Percentiles rank a stretch among this genome's conserved stretches.
Evolutionary conservation across 2,888 invertebrate species (phyloP).

Genomic region (Torymus tubicola): DNA sequence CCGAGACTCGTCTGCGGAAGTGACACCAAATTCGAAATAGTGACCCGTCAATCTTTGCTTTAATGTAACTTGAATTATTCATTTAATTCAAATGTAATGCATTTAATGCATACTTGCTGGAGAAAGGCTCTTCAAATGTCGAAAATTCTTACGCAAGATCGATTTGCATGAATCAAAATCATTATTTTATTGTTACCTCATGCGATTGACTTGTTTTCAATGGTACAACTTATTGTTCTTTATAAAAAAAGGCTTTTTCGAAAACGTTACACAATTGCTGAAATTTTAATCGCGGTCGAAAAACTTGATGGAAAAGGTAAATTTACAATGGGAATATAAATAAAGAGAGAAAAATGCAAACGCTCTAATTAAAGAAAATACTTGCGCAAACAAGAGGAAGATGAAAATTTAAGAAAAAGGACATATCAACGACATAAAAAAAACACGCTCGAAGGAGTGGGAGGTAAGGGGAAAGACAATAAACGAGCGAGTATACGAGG

Average conservation of each 20-base stretch:
- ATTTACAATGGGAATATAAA: neutral
- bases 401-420: neutral
- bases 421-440: conserved; percentile 5
- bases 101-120: neutral
- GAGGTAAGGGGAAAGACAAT: neutral
- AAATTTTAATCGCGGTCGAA: too few species aligned
- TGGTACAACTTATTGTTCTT: too few species aligned
- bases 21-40: neutral
- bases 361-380: too few species aligned
- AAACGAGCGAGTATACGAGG: too few species aligned
- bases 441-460: neutral
- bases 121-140: neutral
- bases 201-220: too few species aligned
- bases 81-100: neutral
- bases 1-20: too few species aligned
- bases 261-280: too few species aligned
- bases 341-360: neutral
- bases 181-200: too few species aligned
- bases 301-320: too few species aligned
- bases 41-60: conserved; percentile 15
- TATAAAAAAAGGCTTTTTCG: too few species aligned
- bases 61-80: conserved; percentile 20
- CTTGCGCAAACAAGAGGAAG: too few species aligned
- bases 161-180: neutral
- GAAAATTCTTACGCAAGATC: conserved; percentile 2